Base-by-base conservation (phyloP, 2,113 vertebrate species). In the Seriola aureovittata region DNA sequence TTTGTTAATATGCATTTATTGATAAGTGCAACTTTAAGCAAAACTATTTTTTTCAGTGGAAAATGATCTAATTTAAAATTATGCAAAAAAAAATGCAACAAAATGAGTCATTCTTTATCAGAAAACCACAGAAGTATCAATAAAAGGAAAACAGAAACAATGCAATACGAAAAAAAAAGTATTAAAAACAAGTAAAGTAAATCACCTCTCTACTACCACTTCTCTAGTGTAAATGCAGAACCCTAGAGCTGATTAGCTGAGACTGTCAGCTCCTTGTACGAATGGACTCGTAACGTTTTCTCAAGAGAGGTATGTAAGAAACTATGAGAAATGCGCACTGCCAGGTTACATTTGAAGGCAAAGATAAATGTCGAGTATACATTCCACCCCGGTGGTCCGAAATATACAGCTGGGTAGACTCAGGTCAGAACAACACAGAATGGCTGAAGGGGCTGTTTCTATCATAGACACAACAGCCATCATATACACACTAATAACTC, bases 371-470 rank as follows among this genome's bases (percentile, higher is more conserved):
- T 23, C 67, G 66, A 81, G 55, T 63, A 50, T 34, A 46, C 63
- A 68, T 74, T 82, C 71, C 34, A 67, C 73, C 63, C 32, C 16
- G 78, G 83, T 77, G 83, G 1, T 89, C 82, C 29, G 29, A 76
- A 70, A 67, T 44, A 66, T 74, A 64, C 77, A 88, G 76, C 78
- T 82, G 82, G 70, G 12, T 34, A 46, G 73, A 85, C 60, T 77
- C 85, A 38, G 19, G 75, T 80, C 72, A 75, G 63, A 78, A 29
- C 44, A 62, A 54, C 79, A 77, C 38, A 64, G 19, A 60, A 46
- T 68, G 75, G 68, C 40, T 59, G 42, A 74, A 57, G 36, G 48
- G 58, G 48, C 11, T 12, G 42, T 36, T 71, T 74, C 46, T 65
- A 69, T 71, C 74, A 75, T 0, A 29, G 65, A 83, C 64, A 50